Base-by-base conservation (phyloP, 1,140 invertebrate species). In the Parasteatoda tepidariorum region DNA sequence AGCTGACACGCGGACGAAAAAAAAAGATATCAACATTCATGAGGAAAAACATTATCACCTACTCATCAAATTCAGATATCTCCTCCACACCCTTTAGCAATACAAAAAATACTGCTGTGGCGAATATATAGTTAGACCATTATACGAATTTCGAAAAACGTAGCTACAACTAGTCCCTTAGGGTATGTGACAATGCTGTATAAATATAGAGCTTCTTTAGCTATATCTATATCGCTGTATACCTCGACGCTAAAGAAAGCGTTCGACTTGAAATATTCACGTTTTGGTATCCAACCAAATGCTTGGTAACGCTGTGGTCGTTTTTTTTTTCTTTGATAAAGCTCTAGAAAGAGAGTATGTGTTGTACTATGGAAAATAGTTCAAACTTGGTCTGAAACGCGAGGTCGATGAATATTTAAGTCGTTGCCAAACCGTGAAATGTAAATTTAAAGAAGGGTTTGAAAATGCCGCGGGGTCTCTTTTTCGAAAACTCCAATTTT, bases 331-430 rank as follows among this genome's bases (percentile, higher is more conserved):
- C 41, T 7, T 9, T 18, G 41, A 9, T 18, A 18, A 9, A 28
- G 7, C 48, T 68, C 24, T 68, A n/a, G 30, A 9, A 33, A 33
- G 22, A n/a, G 13, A 4, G n/a, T 26, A n/a, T 18, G 41, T 5
- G n/a, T 22, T 28, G 26, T 33, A 71, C 57, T 71, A 71, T 71
- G 68, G 38, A 71, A 71, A 71, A 55, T 28, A 15, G 18, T 7
- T 9, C n/a, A 38, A 26, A 24, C 30, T 41, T 28, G 26, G 41
- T 55, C 38, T 71, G 41, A 31, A 24, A 28, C 7, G 28, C 1
- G 18, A 28, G 48, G 68, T 30, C 41, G 68, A 71, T 71, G 68
- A 71, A 71, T 71, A 71, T 71, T 71, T 71, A 71, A 71, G 68
- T 38, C 48, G 48, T 33, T 13, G n/a, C 34, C 15, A 38, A 13